These are phyloP conservation scores for Bombus sylvicola DNA, from an alignment of 1,140 invertebrate genomes.

Conservation along the genomic window DNA sequence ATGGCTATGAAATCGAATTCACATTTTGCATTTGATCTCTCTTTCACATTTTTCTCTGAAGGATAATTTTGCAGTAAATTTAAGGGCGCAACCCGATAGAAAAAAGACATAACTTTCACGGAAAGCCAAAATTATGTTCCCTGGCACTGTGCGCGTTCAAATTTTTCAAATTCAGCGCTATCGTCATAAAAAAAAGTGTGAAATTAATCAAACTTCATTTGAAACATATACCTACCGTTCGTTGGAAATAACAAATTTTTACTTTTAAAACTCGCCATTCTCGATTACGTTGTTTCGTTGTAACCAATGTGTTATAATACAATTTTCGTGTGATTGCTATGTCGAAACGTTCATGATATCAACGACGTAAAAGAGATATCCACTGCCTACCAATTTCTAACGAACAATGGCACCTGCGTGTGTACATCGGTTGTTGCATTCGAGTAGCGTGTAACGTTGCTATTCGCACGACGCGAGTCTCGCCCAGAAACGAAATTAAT, in stretches of 20 bases:
- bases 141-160: neutral
- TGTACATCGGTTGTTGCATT: neutral
- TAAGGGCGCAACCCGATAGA: neutral
- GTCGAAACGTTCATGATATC: neutral
- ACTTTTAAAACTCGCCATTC: neutral
- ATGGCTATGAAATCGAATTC: neutral
- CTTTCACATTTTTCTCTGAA: neutral
- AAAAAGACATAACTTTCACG: neutral
- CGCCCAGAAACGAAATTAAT: slow-evolving; percentile 47
- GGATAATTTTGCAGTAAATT: neutral
- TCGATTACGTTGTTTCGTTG: neutral
- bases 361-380: neutral
- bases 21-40: neutral
- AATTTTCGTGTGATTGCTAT: neutral
- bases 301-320: too few relatives aligned
- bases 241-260: neutral
- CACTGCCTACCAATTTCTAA: neutral
- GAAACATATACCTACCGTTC: neutral
- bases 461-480: neutral
- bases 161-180: neutral
- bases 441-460: slow-evolving; percentile 1
- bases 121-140: neutral
- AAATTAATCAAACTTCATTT: neutral
- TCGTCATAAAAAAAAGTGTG: neutral
- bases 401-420: neutral